These are phyloP conservation scores for Enhydra lutris DNA, from an alignment of 2,113 vertebrate species.

Conservation along the genomic window DNA sequence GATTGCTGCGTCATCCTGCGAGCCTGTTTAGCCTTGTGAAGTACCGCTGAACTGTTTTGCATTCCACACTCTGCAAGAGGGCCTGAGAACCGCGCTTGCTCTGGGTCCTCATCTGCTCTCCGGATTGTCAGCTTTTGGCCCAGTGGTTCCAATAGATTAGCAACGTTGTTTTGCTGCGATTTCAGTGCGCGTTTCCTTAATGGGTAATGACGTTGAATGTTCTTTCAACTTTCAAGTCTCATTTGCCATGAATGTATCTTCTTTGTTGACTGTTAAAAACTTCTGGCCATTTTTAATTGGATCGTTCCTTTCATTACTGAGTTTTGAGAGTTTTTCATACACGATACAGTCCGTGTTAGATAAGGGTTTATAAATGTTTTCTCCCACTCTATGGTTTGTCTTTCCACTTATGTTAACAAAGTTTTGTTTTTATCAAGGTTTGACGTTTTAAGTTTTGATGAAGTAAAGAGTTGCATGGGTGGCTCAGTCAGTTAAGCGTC, in stretches of 20 bases:
- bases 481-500: too few relatives aligned
- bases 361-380: not conserved
- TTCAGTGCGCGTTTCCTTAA: not conserved
- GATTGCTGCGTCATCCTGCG: not conserved
- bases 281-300: not conserved
- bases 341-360: not conserved
- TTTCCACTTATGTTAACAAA: not conserved
- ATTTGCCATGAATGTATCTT: not conserved
- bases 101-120: not conserved
- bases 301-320: not conserved
- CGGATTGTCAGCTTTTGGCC: not conserved
- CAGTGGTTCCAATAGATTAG: not conserved
- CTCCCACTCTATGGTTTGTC: not conserved
- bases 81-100: not conserved
- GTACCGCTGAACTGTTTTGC: not conserved
- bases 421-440: not conserved
- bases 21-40: not conserved
- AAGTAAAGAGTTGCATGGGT: not conserved
- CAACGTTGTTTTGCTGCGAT: not conserved
- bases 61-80: not conserved
- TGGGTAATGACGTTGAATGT: not conserved
- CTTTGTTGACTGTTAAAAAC: not conserved
- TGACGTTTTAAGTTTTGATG: not conserved
- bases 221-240: not conserved
- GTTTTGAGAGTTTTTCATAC: not conserved